A percentile compares a stretch with the other conserved stretches of the same genome.
These are phyloP conservation scores for Macaca fascicularis DNA, from an alignment of 2,113 vertebrate genomes.

Conservation along the genomic window DNA sequence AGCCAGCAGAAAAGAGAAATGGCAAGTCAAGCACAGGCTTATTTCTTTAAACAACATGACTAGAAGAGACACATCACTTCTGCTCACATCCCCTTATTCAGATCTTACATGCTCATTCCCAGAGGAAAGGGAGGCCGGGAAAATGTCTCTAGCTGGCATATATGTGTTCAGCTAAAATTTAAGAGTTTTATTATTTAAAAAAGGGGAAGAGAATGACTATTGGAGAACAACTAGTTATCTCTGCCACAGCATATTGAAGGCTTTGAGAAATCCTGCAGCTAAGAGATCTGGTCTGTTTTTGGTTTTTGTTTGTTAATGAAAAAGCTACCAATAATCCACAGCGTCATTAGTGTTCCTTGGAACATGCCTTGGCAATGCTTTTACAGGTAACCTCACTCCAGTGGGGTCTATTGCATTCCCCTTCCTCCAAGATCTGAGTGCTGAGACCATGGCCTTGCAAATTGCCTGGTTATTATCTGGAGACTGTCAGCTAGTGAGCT, in stretches of 20 bases:
- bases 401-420: fast-evolving
- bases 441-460: background rate
- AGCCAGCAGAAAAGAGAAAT: background rate
- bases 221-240: background rate
- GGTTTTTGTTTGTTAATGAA: background rate
- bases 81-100: background rate
- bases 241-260: background rate
- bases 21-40: background rate
- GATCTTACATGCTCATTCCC: background rate
- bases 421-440: background rate
- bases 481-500: background rate
- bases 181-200: background rate
- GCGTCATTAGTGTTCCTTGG: background rate
- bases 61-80: background rate
- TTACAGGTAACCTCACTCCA: background rate
- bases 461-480: background rate
- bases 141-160: background rate
- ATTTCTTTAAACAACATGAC: background rate
- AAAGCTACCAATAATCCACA: background rate
- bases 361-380: background rate
- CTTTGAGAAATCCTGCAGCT: background rate
- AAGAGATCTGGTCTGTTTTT: background rate
- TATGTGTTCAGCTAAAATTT: background rate
- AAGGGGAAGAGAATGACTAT: background rate
- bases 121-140: background rate